These are phyloP conservation scores for Nothura maculosa DNA, from an alignment of 2,797 vertebrate genomes.

Conservation along the genomic window DNA sequence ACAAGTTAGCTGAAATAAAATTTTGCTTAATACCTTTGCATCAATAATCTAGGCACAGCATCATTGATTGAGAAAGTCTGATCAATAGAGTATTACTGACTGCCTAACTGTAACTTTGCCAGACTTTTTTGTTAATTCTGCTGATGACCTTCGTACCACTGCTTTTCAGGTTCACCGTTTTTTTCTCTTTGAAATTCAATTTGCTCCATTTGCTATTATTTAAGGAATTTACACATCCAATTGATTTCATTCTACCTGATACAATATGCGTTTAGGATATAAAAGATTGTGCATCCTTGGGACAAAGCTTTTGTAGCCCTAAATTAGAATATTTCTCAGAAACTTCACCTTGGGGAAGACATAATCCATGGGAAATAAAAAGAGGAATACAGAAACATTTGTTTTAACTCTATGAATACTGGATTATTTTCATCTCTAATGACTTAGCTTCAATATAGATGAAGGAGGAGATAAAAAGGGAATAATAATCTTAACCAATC, in stretches of 20 bases:
- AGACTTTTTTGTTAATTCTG: conserved; percentile 85
- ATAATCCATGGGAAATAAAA: neutral
- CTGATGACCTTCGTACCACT: conserved; percentile 82
- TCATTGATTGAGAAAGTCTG: conserved; percentile 87
- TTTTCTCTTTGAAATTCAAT: conserved; percentile 85
- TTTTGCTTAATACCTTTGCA: conserved; percentile 89
- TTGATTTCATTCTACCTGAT: conserved; percentile 78
- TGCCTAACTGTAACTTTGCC: conserved; percentile 87
- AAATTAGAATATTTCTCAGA: conserved; percentile 36
- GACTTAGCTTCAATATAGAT: neutral
- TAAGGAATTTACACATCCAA: conserved; percentile 81
- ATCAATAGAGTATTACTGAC: conserved; percentile 88
- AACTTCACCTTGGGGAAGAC: conserved; percentile 2
- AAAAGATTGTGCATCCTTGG: conserved; percentile 43
- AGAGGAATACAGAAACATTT: neutral
- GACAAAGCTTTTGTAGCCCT: conserved; percentile 46
- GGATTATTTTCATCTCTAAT: neutral
- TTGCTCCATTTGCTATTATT: conserved; percentile 83
- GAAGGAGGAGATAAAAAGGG: neutral
- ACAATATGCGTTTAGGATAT: conserved; percentile 64
- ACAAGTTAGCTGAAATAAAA: conserved; percentile 88
- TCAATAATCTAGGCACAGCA: conserved; percentile 87
- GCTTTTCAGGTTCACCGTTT: conserved; percentile 78
- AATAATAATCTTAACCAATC: neutral
- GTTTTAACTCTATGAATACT: conserved; percentile 31